A percentile compares a stretch with the other conserved stretches of the same genome.
Evolutionary conservation across 2,113 vertebrate species (phyloP).

Genomic region (Silurus meridionalis): DNA sequence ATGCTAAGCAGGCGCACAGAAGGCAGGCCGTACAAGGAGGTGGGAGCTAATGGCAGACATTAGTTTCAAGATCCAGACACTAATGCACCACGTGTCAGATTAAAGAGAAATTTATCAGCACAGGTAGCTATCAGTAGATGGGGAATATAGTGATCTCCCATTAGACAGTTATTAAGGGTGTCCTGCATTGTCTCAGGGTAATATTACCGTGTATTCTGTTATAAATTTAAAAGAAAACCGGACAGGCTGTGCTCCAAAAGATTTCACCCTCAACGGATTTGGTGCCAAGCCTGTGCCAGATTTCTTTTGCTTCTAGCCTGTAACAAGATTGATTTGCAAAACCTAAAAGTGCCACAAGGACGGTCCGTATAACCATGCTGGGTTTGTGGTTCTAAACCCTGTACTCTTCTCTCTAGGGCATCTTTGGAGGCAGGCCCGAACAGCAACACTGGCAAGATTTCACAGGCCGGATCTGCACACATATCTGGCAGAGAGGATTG

Average conservation of each 20-base stretch:
- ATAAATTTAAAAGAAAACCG: slow-evolving; percentile 1
- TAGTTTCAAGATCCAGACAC: slow-evolving; percentile 47
- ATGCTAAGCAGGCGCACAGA: slow-evolving; percentile 40
- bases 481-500: background rate
- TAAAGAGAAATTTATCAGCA: slow-evolving; percentile 56
- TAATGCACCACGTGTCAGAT: slow-evolving; percentile 55
- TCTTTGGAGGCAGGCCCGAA: background rate
- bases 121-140: slow-evolving; percentile 53
- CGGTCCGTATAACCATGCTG: background rate
- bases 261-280: background rate
- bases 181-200: slow-evolving; percentile 46
- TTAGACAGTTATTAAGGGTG: slow-evolving; percentile 44
- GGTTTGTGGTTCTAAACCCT: background rate
- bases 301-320: slow-evolving; percentile 3
- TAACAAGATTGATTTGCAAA: background rate
- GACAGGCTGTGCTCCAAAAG: background rate
- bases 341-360: background rate
- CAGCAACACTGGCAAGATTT: background rate
- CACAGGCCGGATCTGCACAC: background rate
- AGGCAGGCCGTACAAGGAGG: slow-evolving; percentile 35
- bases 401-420: background rate
- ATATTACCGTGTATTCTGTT: slow-evolving; percentile 19
- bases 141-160: slow-evolving; percentile 43
- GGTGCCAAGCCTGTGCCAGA: slow-evolving; percentile 23
- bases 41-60: slow-evolving; percentile 51